Evolutionary conservation across 53 echinoderm and acorn worm genomes (phyloP).

Genomic region (Actinopyga echinites): DNA sequence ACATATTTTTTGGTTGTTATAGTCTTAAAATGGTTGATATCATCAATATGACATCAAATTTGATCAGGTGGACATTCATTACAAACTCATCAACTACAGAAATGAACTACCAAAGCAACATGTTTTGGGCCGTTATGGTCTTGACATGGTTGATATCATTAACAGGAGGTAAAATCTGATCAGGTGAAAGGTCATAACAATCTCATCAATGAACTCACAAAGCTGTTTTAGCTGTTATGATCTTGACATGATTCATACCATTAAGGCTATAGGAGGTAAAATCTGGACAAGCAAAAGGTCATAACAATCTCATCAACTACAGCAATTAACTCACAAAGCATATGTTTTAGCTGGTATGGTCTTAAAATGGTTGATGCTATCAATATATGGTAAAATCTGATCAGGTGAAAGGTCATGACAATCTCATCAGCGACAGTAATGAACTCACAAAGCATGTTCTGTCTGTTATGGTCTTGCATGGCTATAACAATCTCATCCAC

Average conservation of each 20-base stretch:
- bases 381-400: constrained; percentile 91
- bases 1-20: constrained; percentile 69
- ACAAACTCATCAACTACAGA: neutral
- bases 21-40: constrained; percentile 93
- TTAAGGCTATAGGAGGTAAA: constrained; percentile 91
- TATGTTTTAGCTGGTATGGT: constrained; percentile 37
- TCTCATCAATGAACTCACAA: too few species aligned
- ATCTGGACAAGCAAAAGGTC: constrained; percentile 63
- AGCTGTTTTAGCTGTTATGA: too few species aligned
- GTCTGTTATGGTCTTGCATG: too few species aligned
- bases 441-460: too few species aligned
- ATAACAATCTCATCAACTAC: too few species aligned
- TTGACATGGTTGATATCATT: constrained; percentile 98
- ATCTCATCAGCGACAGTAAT: too few species aligned
- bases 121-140: constrained; percentile 75
- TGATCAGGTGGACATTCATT: constrained; percentile 23
- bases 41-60: constrained; percentile 94
- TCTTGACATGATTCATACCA: constrained; percentile 99
- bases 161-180: constrained; percentile 86
- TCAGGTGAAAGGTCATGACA: too few species aligned
- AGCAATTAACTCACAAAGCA: too few species aligned
- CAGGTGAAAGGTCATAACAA: too few species aligned
- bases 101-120: neutral
- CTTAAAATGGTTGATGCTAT: constrained; percentile 97
- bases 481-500: too few species aligned